These are phyloP conservation scores for Auanema freiburgensis DNA, from an alignment of 2,888 invertebrate species.

Conservation along the genomic window DNA sequence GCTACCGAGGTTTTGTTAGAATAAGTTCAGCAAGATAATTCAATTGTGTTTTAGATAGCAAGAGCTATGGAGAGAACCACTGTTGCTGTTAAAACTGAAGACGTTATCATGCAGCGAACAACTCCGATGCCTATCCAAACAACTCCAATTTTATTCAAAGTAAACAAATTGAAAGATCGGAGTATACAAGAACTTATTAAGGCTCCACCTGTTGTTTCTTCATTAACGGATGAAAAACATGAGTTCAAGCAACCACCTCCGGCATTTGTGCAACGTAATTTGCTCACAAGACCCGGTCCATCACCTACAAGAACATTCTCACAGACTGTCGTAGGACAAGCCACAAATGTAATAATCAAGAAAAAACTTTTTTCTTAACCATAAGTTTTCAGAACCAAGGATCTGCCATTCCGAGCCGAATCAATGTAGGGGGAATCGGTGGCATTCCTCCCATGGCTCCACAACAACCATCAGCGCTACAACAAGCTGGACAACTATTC, in stretches of 20 bases:
- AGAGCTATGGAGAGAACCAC: constrained; percentile 38
- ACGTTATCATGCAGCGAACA: constrained; percentile 5
- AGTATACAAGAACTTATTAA: background rate
- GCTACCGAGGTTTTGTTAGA: constrained; percentile 35
- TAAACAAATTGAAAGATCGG: too few relatives aligned
- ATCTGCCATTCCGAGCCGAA: background rate
- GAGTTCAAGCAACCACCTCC: constrained; percentile 16
- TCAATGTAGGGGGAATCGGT: too few relatives aligned
- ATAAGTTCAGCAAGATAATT: too few relatives aligned
- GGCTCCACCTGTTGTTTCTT: constrained; percentile 1
- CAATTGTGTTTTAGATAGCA: constrained; percentile 31
- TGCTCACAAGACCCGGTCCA: constrained; percentile 3
- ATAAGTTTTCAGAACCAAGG: background rate
- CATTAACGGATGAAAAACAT: background rate
- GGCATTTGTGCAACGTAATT: constrained; percentile 4
- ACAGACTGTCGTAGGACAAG: constrained; percentile 9
- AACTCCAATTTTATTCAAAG: constrained; percentile 5
- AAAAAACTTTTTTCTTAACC: too few relatives aligned
- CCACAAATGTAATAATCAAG: too few relatives aligned
- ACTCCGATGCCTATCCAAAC: constrained; percentile 9
- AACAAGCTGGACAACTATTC: too few relatives aligned
- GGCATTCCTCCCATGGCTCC: too few relatives aligned
- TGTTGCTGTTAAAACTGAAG: constrained; percentile 31
- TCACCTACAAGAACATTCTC: constrained; percentile 11
- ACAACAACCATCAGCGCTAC: too few relatives aligned